Base-by-base conservation (phyloP, 2,113 vertebrate species). In the Piaya cayana region DNA sequence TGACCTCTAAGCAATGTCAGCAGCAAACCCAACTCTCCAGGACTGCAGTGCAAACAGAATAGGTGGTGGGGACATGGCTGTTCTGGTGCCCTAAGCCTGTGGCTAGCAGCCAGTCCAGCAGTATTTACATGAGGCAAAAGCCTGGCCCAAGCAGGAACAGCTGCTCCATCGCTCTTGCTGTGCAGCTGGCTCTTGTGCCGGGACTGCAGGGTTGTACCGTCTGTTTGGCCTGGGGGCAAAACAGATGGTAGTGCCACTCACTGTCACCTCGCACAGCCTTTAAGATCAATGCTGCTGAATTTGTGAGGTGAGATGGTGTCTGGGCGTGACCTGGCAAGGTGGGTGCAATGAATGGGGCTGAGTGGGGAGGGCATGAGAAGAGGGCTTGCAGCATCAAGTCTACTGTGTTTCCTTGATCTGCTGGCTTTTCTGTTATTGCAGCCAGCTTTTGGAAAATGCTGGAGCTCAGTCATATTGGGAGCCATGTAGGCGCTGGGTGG, bases 401-500 rank as follows among this genome's bases (percentile, higher is more conserved):
- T 8, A 11, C 12, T 70, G 77, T 17, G 3, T 72, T 94, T 74
- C 77, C 53, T 49, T 36, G 9, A 25, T 68, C 55, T 76, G 45
- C 47, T 56, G 56, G 29, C 34, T 80, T 49, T 75, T 30, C 65
- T 76, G 26, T 90, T 37, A 64, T 88, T 82, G 50, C 59, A 45
- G 18, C 23, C 42, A 55, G 29, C 39, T 19, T 80, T 94, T 86
- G 67, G 76, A 25, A 88, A 69, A 75, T 17, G 2, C 53, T 64
- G 78, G 67, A 37, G 52, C 82, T 95, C 90, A 58, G 94, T 90
- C 92, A 94, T 72, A 80, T 88, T n/a, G 82, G 34, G 23, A 89
- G 60, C 83, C 75, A 60, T 21, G 52, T 83, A 67, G 90, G 25
- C 6, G 1, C 63, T 58, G 50, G 39, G 62, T 20, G 88, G 78